Conservation (phyloP, 30 jellyfish, hydroid and myxozoan species). For the Phacellophora camtschatica region DNA sequence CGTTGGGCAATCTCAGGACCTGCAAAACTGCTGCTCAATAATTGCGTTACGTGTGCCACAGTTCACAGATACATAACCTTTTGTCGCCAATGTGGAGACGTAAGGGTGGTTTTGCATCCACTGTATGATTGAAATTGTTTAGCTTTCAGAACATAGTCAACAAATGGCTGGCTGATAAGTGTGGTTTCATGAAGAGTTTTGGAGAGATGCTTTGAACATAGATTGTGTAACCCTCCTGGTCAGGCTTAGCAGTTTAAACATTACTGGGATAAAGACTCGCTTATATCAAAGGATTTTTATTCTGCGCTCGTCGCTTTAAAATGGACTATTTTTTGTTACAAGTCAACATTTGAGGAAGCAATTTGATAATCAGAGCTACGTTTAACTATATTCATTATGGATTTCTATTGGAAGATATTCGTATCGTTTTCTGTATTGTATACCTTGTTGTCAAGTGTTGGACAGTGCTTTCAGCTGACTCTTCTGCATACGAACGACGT, state of each 20-base stretch:
- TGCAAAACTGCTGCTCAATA: not conserved
- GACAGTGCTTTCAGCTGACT: constrained; percentile 59
- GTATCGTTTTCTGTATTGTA: not conserved
- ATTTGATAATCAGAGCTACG: no score
- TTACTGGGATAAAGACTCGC: no score
- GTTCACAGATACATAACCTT: not conserved
- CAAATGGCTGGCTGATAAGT: not conserved
- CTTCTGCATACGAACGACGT: constrained; percentile 94
- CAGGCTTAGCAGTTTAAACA: not conserved
- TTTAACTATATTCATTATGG: no score
- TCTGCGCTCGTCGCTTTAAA: no score
- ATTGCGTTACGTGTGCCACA: not conserved
- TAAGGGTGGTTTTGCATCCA: no score
- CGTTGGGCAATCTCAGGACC: not conserved
- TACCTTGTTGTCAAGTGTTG: not conserved
- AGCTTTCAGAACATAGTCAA: not conserved
- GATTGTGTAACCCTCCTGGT: constrained; percentile 14
- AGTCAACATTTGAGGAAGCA: no score
- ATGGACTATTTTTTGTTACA: no score
- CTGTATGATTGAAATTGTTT: no score
- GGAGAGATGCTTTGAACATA: no score
- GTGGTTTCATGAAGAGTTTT: not conserved
- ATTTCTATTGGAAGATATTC: not conserved
- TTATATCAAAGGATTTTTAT: no score
- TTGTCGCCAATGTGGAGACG: no score